phyloP scores from a whole-genome alignment of 53 echinoderm and acorn worm species.

The Paracentrotus lividus region DNA sequence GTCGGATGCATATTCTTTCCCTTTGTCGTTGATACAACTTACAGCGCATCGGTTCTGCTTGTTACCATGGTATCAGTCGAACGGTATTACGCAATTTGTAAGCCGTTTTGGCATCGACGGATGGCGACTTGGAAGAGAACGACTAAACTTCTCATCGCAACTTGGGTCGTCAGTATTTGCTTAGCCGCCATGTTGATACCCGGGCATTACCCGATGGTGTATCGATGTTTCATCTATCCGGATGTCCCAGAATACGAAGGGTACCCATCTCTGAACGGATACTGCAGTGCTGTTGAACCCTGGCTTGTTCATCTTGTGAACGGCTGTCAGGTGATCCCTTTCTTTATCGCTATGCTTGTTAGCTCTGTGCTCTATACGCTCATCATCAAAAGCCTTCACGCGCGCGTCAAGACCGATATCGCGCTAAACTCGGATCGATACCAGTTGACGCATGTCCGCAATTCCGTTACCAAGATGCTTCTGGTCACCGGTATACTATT shows the following conservation, averaged over 20 bases:
- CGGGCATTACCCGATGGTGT: constrained; percentile 61
- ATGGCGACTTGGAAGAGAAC: constrained; percentile 73
- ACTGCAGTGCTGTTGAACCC: constrained; percentile 52
- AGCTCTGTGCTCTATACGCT: constrained; percentile 73
- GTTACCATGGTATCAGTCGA: constrained; percentile 79
- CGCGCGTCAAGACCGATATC: constrained; percentile 49
- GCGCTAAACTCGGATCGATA: constrained; percentile 38
- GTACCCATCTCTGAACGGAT: constrained; percentile 61
- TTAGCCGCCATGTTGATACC: constrained; percentile 73
- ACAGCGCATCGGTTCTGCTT: constrained; percentile 70
- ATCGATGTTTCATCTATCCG: constrained; percentile 67
- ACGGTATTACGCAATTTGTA: constrained; percentile 81
- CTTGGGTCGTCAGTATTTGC: constrained; percentile 69
- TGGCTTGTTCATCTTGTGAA: constrained; percentile 67
- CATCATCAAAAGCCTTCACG: constrained; percentile 75
- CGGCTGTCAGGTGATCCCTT: constrained; percentile 74
- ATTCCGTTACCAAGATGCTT: constrained; percentile 68
- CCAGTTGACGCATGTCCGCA: constrained; percentile 3
- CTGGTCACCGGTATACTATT: constrained; percentile 63
- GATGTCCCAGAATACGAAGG: constrained; percentile 20
- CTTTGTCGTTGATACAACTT: constrained; percentile 69
- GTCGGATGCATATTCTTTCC: constrained; percentile 73
- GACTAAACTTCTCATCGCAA: constrained; percentile 57
- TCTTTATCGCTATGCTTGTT: constrained; percentile 74
- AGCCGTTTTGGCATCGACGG: constrained; percentile 74